Conservation (phyloP, 1,140 invertebrate species). For the Patella vulgata region DNA sequence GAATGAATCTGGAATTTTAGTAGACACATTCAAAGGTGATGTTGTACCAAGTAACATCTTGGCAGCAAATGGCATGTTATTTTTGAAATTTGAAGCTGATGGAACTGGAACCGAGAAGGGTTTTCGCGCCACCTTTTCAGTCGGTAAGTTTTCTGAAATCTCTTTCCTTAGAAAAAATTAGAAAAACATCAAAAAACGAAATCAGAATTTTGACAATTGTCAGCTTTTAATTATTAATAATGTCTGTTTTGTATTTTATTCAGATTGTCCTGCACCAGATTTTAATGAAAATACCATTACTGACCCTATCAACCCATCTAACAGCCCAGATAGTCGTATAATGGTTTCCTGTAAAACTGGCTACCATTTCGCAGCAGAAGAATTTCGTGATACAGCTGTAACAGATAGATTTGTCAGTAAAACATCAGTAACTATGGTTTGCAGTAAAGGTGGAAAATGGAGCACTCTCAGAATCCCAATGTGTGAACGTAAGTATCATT, state of each 20-base stretch:
- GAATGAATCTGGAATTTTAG: too few relatives aligned
- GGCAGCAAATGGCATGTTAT: constrained; percentile 8
- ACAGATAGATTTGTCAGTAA: not conserved
- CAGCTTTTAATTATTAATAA: too few relatives aligned
- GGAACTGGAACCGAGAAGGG: constrained; percentile 4
- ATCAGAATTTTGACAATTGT: too few relatives aligned
- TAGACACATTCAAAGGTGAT: too few relatives aligned
- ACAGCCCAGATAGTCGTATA: constrained; percentile 10
- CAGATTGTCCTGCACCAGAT: too few relatives aligned
- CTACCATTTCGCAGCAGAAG: constrained; percentile 19
- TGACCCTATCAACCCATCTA: too few relatives aligned
- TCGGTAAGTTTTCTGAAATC: constrained; percentile 2
- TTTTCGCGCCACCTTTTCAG: constrained; percentile 21
- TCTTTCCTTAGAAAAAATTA: too few relatives aligned
- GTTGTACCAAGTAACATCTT: not conserved
- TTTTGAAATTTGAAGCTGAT: constrained; percentile 5
- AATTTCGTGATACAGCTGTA: constrained; percentile 4
- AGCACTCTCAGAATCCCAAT: constrained; percentile 21
- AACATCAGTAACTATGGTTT: constrained; percentile 13
- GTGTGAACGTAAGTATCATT: constrained; percentile 32
- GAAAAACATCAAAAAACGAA: too few relatives aligned
- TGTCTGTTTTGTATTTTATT: too few relatives aligned
- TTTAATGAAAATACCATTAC: too few relatives aligned
- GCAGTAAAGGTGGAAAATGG: constrained; percentile 29
- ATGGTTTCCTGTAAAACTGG: constrained; percentile 20